Conservation (phyloP, 2,797 vertebrate species). For the Diglossa cyanea region DNA sequence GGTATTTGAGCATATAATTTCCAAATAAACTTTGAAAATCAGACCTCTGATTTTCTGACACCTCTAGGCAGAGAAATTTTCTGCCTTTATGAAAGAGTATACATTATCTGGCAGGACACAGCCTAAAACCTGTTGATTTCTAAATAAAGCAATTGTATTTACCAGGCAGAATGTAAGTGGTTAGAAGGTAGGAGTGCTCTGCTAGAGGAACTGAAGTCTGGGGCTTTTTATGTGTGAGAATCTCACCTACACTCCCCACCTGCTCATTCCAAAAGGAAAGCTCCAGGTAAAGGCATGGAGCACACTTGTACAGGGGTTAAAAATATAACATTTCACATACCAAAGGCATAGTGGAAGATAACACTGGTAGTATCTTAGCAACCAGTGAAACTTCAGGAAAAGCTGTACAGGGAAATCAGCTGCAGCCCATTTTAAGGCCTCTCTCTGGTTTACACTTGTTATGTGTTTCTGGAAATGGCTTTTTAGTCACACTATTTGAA, state of each 20-base stretch:
- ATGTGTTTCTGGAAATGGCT: not conserved
- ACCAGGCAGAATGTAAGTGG: not conserved
- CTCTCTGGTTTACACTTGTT: not conserved
- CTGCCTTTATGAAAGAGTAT: not conserved
- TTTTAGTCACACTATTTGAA: not conserved
- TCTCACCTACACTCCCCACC: not conserved
- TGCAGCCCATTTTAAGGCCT: not conserved
- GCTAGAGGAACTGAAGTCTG: not conserved
- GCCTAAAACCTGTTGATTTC: not conserved
- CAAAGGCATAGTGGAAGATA: not conserved
- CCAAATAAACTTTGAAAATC: conserved; percentile 3
- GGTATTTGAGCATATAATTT: not conserved
- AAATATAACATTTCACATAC: not conserved
- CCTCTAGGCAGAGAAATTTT: not conserved
- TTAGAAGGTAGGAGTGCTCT: not conserved
- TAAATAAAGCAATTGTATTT: not conserved
- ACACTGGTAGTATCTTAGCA: conserved; percentile 33
- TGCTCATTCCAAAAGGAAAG: not conserved
- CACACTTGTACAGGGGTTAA: not conserved
- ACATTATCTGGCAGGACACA: not conserved
- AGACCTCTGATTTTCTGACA: not conserved
- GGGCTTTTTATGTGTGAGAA: not conserved
- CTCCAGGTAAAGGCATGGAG: not conserved
- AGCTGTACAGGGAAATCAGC: not conserved
- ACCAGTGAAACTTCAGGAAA: not conserved